Conservation (phyloP, 37 sponge, comb jelly and placozoan genomes). For the Ephydatia muelleri region DNA sequence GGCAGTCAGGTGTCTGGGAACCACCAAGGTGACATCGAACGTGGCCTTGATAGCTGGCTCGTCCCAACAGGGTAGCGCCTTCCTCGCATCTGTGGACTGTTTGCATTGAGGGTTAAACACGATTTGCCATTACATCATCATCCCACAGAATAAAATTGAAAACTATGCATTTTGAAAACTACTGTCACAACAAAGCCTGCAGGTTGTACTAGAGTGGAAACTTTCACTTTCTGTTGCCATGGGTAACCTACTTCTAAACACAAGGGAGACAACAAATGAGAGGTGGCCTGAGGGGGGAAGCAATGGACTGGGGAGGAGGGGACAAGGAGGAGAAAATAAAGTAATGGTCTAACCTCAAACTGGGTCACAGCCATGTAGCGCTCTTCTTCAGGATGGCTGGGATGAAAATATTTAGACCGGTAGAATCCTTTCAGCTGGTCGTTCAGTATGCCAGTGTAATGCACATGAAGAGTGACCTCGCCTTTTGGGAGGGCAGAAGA, state of each 20-base stretch:
- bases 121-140: too few relatives aligned
- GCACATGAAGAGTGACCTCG: conserved; percentile 42
- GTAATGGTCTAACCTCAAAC: conserved; percentile 70
- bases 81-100: conserved; percentile 92
- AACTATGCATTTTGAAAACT: too few relatives aligned
- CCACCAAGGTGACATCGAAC: conserved; percentile 91
- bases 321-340: too few relatives aligned
- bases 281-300: too few relatives aligned
- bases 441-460: conserved; percentile 84
- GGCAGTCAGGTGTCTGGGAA: conserved; percentile 85
- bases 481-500: conserved; percentile 57
- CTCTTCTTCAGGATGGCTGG: conserved; percentile 49
- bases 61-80: conserved; percentile 99
- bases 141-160: too few relatives aligned
- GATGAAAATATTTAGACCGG: conserved; percentile 73
- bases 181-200: too few relatives aligned
- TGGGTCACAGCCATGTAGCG: conserved; percentile 79
- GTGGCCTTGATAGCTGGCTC: conserved; percentile 96
- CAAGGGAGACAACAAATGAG: too few relatives aligned
- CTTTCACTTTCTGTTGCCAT: too few relatives aligned
- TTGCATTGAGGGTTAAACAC: neutral
- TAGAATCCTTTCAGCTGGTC: conserved; percentile 94
- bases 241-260: too few relatives aligned
- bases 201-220: too few relatives aligned
- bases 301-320: too few relatives aligned